Base-by-base conservation (phyloP, 2,797 vertebrate species). In the Cynodonichthys magdalenae region DNA sequence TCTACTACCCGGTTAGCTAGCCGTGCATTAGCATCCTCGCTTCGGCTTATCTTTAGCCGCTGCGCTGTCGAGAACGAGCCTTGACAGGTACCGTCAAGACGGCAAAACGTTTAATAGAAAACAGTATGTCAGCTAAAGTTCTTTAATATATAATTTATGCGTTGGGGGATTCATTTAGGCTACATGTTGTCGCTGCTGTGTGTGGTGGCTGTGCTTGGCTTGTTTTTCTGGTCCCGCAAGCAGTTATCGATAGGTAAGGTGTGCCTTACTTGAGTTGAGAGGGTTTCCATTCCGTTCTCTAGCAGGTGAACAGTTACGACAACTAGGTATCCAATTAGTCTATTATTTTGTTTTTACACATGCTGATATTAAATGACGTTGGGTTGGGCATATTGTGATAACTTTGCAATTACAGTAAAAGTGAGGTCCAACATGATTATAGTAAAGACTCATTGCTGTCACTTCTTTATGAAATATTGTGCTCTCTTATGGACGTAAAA, bases 181-280 rank as follows among this genome's bases (percentile, higher is more conserved):
- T 53, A 27, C 69, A 34, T 41, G n/a, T 11, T 41, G n/a, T 11
- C 31, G 1, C 29, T 8, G 3, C 12, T 57, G 52, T 45, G 17
- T 34, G 15, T 77, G 50, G 15, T 55, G 10, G 75, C 64, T 3
- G 63, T 70, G 83, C 71, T 88, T 17, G 55, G 80, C 86, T 89
- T 80, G 92, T 93, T 92, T 85, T 87, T 91, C 92, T 87, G 92
- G 93, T 94, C 88, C 50, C 70, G 71, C 90, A 64, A 79, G 89
- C 79, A 80, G 45, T 71, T 83, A 29, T 48, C 61, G n/a, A 55
- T 61, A 63, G 83, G 79, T 84, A 82, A 87, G 85, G 84, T 63
- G 84, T 87, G 90, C 56, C 83, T 50, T 14, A 46, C n/a, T 47
- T 14, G n/a, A n/a, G n/a, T 24, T 24, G 15, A 2, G 17, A 55